These are phyloP conservation scores for Chiroxiphia lanceolata DNA, from an alignment of 2,797 vertebrate genomes.

Conservation along the genomic window DNA sequence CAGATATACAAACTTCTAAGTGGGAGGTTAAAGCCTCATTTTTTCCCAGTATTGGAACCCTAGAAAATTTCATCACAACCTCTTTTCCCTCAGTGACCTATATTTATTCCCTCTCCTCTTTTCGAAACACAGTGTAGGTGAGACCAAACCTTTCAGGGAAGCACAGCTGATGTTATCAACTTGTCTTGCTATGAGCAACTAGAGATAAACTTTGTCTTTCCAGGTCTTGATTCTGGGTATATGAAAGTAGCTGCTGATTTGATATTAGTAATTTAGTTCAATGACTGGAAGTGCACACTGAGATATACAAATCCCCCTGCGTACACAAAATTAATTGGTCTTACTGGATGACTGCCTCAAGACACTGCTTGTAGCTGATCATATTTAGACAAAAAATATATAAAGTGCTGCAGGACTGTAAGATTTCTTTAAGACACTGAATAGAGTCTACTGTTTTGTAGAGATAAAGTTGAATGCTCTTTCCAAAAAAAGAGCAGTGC, in stretches of 20 bases:
- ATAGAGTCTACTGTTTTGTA: not conserved
- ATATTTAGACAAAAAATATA: constrained; percentile 2
- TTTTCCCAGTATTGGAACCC: not conserved
- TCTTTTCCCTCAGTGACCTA: not conserved
- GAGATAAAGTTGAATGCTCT: not conserved
- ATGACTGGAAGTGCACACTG: not conserved
- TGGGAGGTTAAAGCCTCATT: not conserved
- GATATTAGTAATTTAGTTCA: not conserved
- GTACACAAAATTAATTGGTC: not conserved
- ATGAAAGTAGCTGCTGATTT: not conserved
- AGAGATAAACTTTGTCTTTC: not conserved
- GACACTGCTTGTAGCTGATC: not conserved
- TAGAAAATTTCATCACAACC: not conserved
- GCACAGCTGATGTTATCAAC: not conserved
- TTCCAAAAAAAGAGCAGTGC: not conserved
- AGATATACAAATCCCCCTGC: not conserved
- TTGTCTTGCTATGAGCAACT: not conserved
- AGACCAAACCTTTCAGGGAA: not conserved
- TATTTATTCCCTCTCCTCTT: not conserved
- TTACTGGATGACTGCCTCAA: not conserved
- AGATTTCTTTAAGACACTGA: not conserved
- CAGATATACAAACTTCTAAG: not conserved
- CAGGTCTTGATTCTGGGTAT: not conserved
- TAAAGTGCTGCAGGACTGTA: not conserved
- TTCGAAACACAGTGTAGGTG: not conserved